These are phyloP conservation scores for Drosophila asahinai DNA, from an alignment of 1,140 invertebrate genomes.

Conservation along the genomic window DNA sequence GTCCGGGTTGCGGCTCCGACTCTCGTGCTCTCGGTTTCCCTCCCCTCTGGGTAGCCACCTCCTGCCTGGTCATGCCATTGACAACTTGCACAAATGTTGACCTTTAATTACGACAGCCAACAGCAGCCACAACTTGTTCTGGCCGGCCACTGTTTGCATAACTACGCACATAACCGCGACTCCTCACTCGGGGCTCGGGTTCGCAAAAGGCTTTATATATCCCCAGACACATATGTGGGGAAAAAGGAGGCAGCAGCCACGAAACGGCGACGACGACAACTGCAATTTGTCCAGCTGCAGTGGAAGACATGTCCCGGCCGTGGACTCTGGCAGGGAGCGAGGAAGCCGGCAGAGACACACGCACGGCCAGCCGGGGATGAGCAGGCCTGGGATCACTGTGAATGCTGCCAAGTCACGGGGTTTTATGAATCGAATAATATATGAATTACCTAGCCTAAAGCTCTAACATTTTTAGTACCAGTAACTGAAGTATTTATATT, in stretches of 20 bases:
- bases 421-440: slow-evolving; percentile 1
- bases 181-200: slow-evolving; percentile 36
- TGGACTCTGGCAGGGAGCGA: slow-evolving; percentile 22
- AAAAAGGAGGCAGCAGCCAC: slow-evolving; percentile 54
- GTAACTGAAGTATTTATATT: not conserved
- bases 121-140: slow-evolving; percentile 74
- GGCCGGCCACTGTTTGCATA: slow-evolving; percentile 76
- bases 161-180: slow-evolving; percentile 72
- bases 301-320: slow-evolving; percentile 34
- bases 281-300: slow-evolving; percentile 81
- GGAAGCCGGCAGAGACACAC: slow-evolving; percentile 39
- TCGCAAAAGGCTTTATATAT: slow-evolving; percentile 38
- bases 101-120: slow-evolving; percentile 80
- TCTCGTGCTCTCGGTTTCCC: slow-evolving; percentile 11
- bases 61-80: slow-evolving; percentile 60
- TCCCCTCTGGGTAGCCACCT: slow-evolving; percentile 16
- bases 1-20: slow-evolving; percentile 6
- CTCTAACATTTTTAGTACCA: not conserved
- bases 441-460: not conserved
- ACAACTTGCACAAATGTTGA: slow-evolving; percentile 82
- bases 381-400: slow-evolving; percentile 18
- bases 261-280: slow-evolving; percentile 69
- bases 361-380: slow-evolving; percentile 45
- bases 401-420: slow-evolving; percentile 20
- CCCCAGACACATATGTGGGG: slow-evolving; percentile 35